phyloP scores from a whole-genome alignment of 2,797 vertebrate genomes.

The Muraenolepis orangiensis region DNA sequence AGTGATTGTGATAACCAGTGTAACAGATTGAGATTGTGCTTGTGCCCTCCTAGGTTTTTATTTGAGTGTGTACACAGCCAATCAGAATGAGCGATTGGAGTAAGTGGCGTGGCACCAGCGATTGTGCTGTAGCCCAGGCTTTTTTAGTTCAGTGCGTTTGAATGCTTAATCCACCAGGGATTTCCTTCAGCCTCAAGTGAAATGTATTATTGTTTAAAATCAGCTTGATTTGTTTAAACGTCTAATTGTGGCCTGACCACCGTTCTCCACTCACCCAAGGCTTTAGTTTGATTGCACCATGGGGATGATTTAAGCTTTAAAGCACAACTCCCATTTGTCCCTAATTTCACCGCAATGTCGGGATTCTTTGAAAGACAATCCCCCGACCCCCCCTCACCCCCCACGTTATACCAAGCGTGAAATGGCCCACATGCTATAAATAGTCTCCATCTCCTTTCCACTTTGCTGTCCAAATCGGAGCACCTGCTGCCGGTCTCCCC shows the following conservation, averaged over 20 bases:
- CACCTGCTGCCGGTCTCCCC: constrained; percentile 33
- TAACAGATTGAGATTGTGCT: background rate
- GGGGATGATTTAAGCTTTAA: constrained; percentile 14
- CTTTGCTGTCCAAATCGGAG: constrained; percentile 34
- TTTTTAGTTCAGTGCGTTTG: background rate
- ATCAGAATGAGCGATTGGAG: background rate
- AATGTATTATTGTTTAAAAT: background rate
- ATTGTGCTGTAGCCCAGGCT: background rate
- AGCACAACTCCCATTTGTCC: background rate
- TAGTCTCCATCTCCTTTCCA: constrained; percentile 28
- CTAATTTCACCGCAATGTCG: background rate
- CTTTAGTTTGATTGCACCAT: background rate
- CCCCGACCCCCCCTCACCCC: constrained; percentile 8
- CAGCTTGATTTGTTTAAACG: background rate
- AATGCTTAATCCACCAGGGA: background rate
- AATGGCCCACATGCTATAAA: constrained; percentile 51
- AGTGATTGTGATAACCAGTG: background rate
- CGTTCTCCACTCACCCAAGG: background rate
- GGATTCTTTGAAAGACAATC: constrained; percentile 23
- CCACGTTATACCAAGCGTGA: constrained; percentile 47
- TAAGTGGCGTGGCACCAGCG: background rate
- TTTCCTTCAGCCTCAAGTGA: constrained; percentile 5
- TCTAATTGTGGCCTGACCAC: background rate
- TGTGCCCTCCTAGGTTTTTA: background rate
- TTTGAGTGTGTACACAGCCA: background rate